Evolutionary conservation across 30 jellyfish, hydroid and myxozoan genomes (phyloP), one percentile per base, ranked within the genome.

Genomic region (Sanderia malayensis): DNA sequence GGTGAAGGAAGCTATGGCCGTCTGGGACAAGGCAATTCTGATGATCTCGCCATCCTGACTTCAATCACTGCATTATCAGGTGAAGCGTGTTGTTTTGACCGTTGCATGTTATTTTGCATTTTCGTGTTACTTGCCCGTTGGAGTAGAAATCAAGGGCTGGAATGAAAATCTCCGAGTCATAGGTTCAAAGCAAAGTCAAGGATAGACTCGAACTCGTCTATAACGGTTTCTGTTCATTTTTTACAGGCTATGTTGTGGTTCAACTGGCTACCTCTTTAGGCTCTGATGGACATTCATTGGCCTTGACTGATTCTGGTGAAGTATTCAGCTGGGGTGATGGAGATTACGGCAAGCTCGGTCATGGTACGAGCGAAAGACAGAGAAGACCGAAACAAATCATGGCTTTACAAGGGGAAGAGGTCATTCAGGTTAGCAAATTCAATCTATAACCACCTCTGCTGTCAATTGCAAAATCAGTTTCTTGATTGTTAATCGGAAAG

Each of bases 311-410:
- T 71, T 59, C 94, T 76, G 95, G 97, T 17, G 97, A 90, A 66
- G 97, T 90, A 37, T 90, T 90, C 74, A 90, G 97, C 44, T 90
- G 97, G 97, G 97, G 97, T 34, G 95, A 82, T 64, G 97, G 97
- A 1, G 97, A 90, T 46, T 83, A 90, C 69, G 97, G 97, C 9
- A 90, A 90, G 63, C 82, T 90, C 21, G 97, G 97, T 1, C 97
- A 90, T 77, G 95, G 95, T 55, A 67, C 94, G 25, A 74, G 95
- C 32, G 97, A 90, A 57, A 58, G 95, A 61, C 96, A 90, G 52
- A 37, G 97, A 55, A 71, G 81, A 47, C 97, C 97, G 1, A 90
- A 83, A 67, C 96, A 82, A 57, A 83, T 90, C 9, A 61, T 70
- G 69, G 97, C 96, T 0, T 58, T 90, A 45, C 94, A 83, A 44